phyloP scores from a whole-genome alignment of 2,888 invertebrate species.

The Cheilosia scutellata region DNA sequence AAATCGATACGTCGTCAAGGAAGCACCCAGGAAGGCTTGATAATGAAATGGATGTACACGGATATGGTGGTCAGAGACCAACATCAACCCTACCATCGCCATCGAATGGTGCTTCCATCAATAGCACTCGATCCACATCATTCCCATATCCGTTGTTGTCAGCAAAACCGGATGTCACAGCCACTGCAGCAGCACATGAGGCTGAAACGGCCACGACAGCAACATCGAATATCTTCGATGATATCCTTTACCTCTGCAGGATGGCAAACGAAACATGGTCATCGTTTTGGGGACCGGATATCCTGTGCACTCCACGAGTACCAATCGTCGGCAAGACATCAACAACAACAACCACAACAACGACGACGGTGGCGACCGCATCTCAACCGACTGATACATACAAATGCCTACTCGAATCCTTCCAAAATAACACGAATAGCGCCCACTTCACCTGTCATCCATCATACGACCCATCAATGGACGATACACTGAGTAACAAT shows the following conservation, averaged over 20 bases:
- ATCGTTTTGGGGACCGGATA: conserved; percentile 79
- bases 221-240: conserved; percentile 59
- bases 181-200: conserved; percentile 10
- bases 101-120: conserved; percentile 59
- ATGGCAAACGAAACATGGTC: conserved; percentile 78
- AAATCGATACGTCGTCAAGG: conserved; percentile 40
- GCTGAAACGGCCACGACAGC: conserved; percentile 60
- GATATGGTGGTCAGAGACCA: conserved; percentile 82
- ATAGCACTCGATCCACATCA: conserved; percentile 54
- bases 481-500: conserved; percentile 52
- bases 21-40: conserved; percentile 80
- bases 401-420: conserved; percentile 81
- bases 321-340: background rate
- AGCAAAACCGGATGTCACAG: conserved; percentile 54
- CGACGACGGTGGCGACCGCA: conserved; percentile 16
- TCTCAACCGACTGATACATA: conserved; percentile 79
- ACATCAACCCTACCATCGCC: conserved; percentile 65
- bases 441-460: conserved; percentile 78
- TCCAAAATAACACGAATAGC: conserved; percentile 77
- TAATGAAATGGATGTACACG: conserved; percentile 84
- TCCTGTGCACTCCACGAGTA: conserved; percentile 78
- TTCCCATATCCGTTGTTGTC: conserved; percentile 58
- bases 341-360: conserved; percentile 16
- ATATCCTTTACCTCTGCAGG: conserved; percentile 78
- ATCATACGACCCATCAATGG: conserved; percentile 25